phyloP scores from a whole-genome alignment of 2,113 vertebrate species.

The Platichthys flesus region DNA sequence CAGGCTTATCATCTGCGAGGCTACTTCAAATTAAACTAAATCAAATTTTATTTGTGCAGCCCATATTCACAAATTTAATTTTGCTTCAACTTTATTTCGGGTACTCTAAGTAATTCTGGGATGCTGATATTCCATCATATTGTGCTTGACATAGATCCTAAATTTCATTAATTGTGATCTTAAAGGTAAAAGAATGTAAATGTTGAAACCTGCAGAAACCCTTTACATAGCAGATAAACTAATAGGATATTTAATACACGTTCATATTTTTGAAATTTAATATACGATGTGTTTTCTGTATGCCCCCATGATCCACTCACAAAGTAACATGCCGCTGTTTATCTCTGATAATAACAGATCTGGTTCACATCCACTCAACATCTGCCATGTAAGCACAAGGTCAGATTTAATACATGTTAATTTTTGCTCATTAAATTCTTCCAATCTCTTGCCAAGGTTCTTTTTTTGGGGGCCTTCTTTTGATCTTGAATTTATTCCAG shows the following conservation, averaged over 20 bases:
- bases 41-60: no score
- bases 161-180: background rate
- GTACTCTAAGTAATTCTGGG: no score
- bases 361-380: conserved; percentile 69
- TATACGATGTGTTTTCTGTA: background rate
- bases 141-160: no score
- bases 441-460: conserved; percentile 79
- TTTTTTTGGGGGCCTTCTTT: conserved; percentile 74
- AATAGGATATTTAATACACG: background rate
- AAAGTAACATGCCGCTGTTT: conserved; percentile 35
- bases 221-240: no score
- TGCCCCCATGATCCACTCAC: background rate
- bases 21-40: no score
- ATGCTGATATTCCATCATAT: background rate
- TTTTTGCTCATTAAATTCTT: conserved; percentile 84
- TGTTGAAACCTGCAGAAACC: no score
- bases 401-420: conserved; percentile 86
- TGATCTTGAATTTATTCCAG: conserved; percentile 83
- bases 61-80: no score
- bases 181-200: background rate
- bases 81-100: no score
- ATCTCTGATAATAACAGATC: conserved; percentile 42
- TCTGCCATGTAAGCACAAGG: conserved; percentile 80
- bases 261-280: background rate
- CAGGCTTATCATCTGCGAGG: no score